phyloP scores from a whole-genome alignment of 2,888 invertebrate species.

The Spialia ferax region DNA sequence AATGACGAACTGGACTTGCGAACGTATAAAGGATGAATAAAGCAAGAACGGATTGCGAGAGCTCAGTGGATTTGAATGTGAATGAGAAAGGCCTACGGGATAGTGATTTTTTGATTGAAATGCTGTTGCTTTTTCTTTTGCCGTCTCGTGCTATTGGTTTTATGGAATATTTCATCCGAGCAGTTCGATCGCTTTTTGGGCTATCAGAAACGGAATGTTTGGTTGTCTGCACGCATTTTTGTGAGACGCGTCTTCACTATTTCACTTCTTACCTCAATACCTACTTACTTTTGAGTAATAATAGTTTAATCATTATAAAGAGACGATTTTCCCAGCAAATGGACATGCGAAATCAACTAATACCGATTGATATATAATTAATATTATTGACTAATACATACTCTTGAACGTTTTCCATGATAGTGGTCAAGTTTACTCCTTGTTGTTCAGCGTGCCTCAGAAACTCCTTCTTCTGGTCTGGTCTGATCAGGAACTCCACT shows the following conservation, averaged over 20 bases:
- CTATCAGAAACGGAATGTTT: not conserved
- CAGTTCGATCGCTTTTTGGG: not conserved
- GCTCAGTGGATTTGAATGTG: constrained; percentile 37
- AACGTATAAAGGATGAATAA: constrained; percentile 27
- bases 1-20: constrained; percentile 19
- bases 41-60: constrained; percentile 18
- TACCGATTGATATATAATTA: too few relatives aligned
- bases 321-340: too few relatives aligned
- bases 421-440: constrained; percentile 58
- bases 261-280: too few relatives aligned
- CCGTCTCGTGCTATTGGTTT: not conserved
- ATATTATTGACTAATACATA: constrained; percentile 49
- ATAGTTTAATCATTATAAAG: too few relatives aligned
- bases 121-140: constrained; percentile 15
- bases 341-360: too few relatives aligned
- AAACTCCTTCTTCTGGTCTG: constrained; percentile 54
- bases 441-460: constrained; percentile 49
- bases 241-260: too few relatives aligned
- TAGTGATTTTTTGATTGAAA: constrained; percentile 40
- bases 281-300: too few relatives aligned
- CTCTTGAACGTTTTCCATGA: constrained; percentile 69
- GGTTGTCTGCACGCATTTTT: not conserved
- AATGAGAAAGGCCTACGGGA: constrained; percentile 19
- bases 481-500: constrained; percentile 65
- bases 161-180: not conserved